These are phyloP conservation scores for Nomada fabriciana DNA, from an alignment of 2,888 invertebrate species.

Conservation along the genomic window DNA sequence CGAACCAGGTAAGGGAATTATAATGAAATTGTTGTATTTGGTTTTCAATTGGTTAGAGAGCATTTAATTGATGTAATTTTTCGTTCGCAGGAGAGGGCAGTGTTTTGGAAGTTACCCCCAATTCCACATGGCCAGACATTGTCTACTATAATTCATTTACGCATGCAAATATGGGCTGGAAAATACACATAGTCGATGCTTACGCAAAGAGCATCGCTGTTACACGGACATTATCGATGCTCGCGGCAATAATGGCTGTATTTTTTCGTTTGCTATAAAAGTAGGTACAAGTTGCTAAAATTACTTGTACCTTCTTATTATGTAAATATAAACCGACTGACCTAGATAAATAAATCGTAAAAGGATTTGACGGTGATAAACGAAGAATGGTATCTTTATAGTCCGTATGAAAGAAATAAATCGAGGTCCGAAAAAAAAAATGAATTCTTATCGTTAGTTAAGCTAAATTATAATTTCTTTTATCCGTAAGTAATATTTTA, in stretches of 20 bases:
- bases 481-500: too few relatives aligned
- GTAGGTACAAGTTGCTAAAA: constrained; percentile 37
- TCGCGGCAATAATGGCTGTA: constrained; percentile 62
- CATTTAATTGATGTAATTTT: neutral
- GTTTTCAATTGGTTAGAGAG: too few relatives aligned
- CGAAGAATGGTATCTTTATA: too few relatives aligned
- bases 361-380: too few relatives aligned
- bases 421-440: too few relatives aligned
- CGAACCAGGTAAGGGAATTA: constrained; percentile 84
- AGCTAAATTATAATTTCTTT: too few relatives aligned
- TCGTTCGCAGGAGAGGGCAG: constrained; percentile 87
- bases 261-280: constrained; percentile 65
- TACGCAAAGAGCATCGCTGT: constrained; percentile 84
- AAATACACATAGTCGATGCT: constrained; percentile 95
- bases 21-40: neutral
- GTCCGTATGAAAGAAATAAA: too few relatives aligned
- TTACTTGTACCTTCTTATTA: constrained; percentile 29
- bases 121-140: constrained; percentile 95
- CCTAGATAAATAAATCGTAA: neutral
- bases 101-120: constrained; percentile 92
- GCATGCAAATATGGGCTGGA: constrained; percentile 97
- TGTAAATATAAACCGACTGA: constrained; percentile 40
- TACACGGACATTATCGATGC: constrained; percentile 56
- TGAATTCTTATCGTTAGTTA: too few relatives aligned
- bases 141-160: constrained; percentile 98